A percentile compares a stretch with the other conserved stretches of the same genome.
Evolutionary conservation across 23 tunicate genomes (phyloP).

Genomic region (Botrylloides violaceus): DNA sequence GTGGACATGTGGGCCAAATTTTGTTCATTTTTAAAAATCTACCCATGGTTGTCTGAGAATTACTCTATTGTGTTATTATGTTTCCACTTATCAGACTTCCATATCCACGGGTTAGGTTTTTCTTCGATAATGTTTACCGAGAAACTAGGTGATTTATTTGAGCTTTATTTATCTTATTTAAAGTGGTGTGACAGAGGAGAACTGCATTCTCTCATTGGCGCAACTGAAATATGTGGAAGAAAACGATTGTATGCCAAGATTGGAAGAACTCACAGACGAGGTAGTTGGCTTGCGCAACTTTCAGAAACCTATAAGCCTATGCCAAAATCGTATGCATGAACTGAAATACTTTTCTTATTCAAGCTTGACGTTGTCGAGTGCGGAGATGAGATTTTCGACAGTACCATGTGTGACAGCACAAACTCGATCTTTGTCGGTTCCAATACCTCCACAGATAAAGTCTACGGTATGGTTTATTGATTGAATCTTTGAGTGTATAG

Average conservation of each 20-base stretch:
- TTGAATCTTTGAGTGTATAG: too few species aligned
- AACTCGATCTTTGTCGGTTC: constrained; percentile 1
- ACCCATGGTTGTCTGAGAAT: too few species aligned
- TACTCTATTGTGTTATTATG: too few species aligned
- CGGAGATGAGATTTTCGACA: neutral
- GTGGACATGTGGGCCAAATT: too few species aligned
- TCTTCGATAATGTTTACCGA: neutral
- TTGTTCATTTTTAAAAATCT: too few species aligned
- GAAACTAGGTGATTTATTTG: neutral
- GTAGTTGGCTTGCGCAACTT: too few species aligned
- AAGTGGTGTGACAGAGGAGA: neutral
- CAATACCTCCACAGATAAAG: too few species aligned
- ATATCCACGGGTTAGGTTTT: too few species aligned
- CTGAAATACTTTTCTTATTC: neutral
- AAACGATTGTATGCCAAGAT: neutral
- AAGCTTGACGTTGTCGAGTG: neutral
- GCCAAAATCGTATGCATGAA: too few species aligned
- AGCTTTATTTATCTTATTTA: neutral
- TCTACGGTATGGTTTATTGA: too few species aligned
- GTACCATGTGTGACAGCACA: constrained; percentile 22
- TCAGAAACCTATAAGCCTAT: too few species aligned
- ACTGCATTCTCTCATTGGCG: neutral
- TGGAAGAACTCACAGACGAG: neutral
- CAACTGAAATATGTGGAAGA: neutral
- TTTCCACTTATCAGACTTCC: too few species aligned